Evolutionary conservation across 2,888 invertebrate species (phyloP), one percentile per base, ranked within the genome.

Genomic region (Marasmarcha lunaedactyla): DNA sequence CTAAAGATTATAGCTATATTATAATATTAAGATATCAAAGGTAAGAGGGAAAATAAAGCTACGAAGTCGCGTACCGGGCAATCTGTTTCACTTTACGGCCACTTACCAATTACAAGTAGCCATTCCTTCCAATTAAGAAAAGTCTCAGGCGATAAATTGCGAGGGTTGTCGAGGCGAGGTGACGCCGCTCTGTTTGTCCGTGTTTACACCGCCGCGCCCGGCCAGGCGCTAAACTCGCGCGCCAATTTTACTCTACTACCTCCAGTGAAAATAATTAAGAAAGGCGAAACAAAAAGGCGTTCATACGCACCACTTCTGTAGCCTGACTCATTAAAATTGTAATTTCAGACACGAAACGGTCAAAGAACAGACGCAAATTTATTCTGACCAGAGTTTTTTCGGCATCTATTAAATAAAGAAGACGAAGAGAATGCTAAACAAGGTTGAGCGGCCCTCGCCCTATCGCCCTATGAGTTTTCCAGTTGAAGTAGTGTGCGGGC

Each of bases 81-180:
- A 83, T 83, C 81, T 79, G 81, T 81, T 81, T 79, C 81, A 78
- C 78, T 81, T 81, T 77, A 76, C 74, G 73, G 73, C 73, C 78
- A 74, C 78, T 79, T 81, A 79, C 79, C 81, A 81, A 83, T 81
- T 81, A 78, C 79, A 81, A 81, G 81, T 83, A 78, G 78, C 81
- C 78, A 78, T 83, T 81, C 74, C 76, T 81, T 81, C 78, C 79
- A 81, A 83, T 83, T 83, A 83, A 79, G 79, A 78, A 76, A 77
- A 78, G 76, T 78, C 79, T 73, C 69, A 60, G 63, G 73, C 77
- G 69, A 79, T 83, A 83, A 83, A 83, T 78, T 74, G 74, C 60
- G 68, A 74, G 78, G 73, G 78, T 64, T 72, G 78, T 71, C 74
- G 70, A 67, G 60, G 55, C 54, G 59, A 51, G 54, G 57, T 46